Conservation (phyloP, 2,113 vertebrate species). For the Drymodes brunneopygia region DNA sequence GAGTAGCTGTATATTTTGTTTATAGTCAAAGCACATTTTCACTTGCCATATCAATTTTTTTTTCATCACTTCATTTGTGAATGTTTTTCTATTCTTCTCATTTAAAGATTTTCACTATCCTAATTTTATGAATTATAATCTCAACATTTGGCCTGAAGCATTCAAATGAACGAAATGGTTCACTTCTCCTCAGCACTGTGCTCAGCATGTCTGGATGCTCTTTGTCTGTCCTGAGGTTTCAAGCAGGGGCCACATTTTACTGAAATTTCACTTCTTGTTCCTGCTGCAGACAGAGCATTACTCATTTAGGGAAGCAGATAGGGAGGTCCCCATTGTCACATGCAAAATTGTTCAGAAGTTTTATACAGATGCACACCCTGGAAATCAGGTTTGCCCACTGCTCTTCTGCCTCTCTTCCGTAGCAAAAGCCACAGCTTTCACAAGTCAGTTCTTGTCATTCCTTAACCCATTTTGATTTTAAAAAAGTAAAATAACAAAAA, state of each 20-base stretch:
- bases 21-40: neutral
- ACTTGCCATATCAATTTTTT: neutral
- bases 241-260: neutral
- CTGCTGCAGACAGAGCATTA: neutral
- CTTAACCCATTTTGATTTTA: neutral
- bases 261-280: neutral
- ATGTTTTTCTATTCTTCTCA: neutral
- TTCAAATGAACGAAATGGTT: neutral
- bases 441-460: neutral
- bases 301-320: neutral
- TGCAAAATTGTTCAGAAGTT: neutral
- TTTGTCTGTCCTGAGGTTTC: neutral
- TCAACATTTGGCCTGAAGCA: neutral
- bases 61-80: neutral
- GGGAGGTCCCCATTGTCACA: neutral
- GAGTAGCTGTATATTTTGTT: neutral
- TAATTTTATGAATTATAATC: neutral
- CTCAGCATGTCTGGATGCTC: neutral
- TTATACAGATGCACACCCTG: neutral
- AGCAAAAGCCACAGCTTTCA: neutral
- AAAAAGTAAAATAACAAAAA: neutral
- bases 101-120: neutral
- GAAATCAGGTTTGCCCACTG: neutral
- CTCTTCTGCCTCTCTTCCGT: neutral
- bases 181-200: neutral